Base-by-base conservation (phyloP, 2,888 invertebrate species). In the Thecophora atra region DNA sequence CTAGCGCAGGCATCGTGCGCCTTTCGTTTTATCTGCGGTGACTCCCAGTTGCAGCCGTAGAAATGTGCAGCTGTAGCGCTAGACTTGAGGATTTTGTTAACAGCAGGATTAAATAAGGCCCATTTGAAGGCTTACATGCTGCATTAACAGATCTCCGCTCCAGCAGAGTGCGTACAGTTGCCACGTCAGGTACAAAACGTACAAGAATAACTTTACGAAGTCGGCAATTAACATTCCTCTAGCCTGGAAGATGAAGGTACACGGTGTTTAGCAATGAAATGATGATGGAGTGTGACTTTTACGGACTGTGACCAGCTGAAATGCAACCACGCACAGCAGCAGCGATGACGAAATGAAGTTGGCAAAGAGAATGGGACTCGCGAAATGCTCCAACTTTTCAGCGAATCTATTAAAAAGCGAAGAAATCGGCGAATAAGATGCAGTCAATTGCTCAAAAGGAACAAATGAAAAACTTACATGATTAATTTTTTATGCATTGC, bases 321-420 rank as follows among this genome's bases (percentile, higher is more conserved):
- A 85, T 21, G 86, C 86, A 21, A 87, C 84, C 82, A 87, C 83
- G 69, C 86, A 87, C 71, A 86, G 86, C 11, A 86, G 76, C 47
- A 87, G 76, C 0, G 86, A 83, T 37, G 86, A 86, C 65, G 86
- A 83, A 15, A 79, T 78, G 26, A 86, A 80, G 77, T 86, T 87
- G 0, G 84, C 80, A 37, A 86, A 76, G 26, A 86, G 75, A 37
- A 85, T 84, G 0, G 86, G 85, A 73, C 81, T 86, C 54, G 84
- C 85, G 60, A 86, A 84, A n/a, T 81, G 73, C 63, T 86, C 86
- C 75, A 86, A 73, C 3, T 73, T 76, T 13, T 78, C 75, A 2
- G 81, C 78, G 71, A 86, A 86, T 65, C 86, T 86, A 63, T 19
- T 76, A 28, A 51, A 58, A 37, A 8, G 11, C 37, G 3, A 2